phyloP scores from a whole-genome alignment of 2,113 vertebrate genomes.

The Hippoglossus stenolepis region DNA sequence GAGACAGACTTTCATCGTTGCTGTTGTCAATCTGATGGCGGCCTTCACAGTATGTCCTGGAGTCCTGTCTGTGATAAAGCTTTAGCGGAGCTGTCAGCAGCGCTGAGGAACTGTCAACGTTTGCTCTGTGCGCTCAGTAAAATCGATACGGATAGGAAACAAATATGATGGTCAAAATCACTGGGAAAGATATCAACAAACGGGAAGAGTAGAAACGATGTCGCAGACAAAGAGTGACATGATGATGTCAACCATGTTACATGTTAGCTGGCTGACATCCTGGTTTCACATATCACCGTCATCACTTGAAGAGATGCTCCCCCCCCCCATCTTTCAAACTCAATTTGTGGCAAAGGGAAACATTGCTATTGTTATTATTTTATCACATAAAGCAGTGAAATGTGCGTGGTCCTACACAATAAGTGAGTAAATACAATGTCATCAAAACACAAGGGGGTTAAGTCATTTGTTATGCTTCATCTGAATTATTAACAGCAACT shows the following conservation, averaged over 20 bases:
- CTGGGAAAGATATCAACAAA: neutral
- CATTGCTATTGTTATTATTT: too few relatives aligned
- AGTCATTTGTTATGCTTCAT: neutral
- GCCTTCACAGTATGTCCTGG: constrained; percentile 23
- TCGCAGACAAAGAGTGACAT: neutral
- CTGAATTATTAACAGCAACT: neutral
- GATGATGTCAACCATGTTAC: neutral
- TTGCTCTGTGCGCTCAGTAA: neutral
- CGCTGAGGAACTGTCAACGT: constrained; percentile 22
- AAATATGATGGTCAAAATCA: neutral
- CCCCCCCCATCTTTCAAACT: too few relatives aligned
- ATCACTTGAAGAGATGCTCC: too few relatives aligned
- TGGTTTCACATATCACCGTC: too few relatives aligned
- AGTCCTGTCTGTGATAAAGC: constrained; percentile 37
- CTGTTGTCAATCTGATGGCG: constrained; percentile 23
- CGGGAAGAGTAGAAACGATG: neutral
- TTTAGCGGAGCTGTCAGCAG: neutral
- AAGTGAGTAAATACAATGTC: neutral
- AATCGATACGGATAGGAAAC: neutral
- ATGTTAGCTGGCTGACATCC: neutral
- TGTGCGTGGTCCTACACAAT: neutral
- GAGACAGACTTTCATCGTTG: constrained; percentile 48
- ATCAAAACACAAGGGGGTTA: too few relatives aligned
- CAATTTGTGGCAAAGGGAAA: too few relatives aligned
- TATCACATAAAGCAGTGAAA: neutral